These are phyloP conservation scores for Pyrocephalus nanus DNA, from an alignment of 2,797 vertebrate genomes.

Conservation along the genomic window DNA sequence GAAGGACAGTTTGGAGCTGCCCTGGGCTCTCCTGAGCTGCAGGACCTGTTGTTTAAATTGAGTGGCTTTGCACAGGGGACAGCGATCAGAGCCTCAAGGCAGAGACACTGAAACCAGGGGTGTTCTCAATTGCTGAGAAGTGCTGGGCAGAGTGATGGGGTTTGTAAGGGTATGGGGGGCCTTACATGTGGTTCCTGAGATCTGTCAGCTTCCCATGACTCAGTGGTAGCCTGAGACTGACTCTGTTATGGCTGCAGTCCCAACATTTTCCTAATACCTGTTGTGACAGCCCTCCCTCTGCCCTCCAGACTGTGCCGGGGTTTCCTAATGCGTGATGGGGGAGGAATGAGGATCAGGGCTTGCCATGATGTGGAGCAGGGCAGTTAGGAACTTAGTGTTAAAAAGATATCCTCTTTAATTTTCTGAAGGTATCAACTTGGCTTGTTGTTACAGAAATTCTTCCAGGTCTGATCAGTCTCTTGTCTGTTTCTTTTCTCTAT, in stretches of 20 bases:
- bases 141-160: neutral
- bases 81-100: fast-evolving
- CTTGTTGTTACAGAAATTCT: neutral
- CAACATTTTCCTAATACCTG: neutral
- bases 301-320: neutral
- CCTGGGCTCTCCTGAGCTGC: neutral
- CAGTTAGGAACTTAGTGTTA: neutral
- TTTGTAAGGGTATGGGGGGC: neutral
- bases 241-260: neutral
- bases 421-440: neutral
- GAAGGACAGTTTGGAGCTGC: neutral
- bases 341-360: neutral
- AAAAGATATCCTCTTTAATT: neutral
- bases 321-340: neutral
- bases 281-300: neutral
- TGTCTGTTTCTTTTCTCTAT: neutral
- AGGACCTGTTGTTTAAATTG: neutral
- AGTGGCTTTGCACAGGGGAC: neutral
- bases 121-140: neutral
- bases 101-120: neutral
- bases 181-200: neutral
- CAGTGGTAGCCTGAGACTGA: fast-evolving
- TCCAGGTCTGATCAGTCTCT: neutral
- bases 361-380: neutral
- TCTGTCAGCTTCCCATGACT: neutral